Evolutionary conservation across 2,888 invertebrate species (phyloP).

Genomic region (Drosophila sordidula): DNA sequence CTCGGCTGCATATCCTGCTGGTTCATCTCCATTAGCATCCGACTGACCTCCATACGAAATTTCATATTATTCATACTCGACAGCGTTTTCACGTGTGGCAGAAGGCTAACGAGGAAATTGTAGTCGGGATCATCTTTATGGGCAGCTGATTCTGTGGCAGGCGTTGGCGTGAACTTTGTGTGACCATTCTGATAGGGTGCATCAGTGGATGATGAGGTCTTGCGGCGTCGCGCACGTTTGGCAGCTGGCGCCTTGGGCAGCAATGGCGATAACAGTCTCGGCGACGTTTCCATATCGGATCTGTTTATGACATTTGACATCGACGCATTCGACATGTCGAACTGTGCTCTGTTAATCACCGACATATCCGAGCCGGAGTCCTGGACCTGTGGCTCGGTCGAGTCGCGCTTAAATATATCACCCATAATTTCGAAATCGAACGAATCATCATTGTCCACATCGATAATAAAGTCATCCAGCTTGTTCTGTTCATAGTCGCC

Average conservation of each 20-base stretch:
- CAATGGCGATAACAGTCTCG: conserved; percentile 46
- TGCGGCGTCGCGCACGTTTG: conserved; percentile 44
- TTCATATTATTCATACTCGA: conserved; percentile 60
- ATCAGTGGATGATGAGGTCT: conserved; percentile 41
- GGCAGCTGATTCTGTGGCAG: neutral
- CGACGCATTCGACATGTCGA: conserved; percentile 16
- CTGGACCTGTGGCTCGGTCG: conserved; percentile 6
- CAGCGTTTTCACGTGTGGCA: conserved; percentile 66
- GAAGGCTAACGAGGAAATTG: conserved; percentile 63
- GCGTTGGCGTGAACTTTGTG: neutral
- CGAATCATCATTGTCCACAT: conserved; percentile 65
- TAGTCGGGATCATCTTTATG: conserved; percentile 62
- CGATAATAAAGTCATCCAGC: conserved; percentile 57
- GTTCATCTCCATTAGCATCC: conserved; percentile 62
- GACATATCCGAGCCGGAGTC: conserved; percentile 38
- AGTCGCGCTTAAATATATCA: conserved; percentile 60
- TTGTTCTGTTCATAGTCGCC: conserved; percentile 2
- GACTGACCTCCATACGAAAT: conserved; percentile 63
- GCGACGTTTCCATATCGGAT: conserved; percentile 47
- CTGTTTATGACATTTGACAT: conserved; percentile 12
- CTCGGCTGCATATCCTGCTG: conserved; percentile 40
- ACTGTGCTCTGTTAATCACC: conserved; percentile 12
- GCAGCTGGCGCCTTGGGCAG: conserved; percentile 20
- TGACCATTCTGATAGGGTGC: conserved; percentile 16
- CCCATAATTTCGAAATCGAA: conserved; percentile 68